phyloP scores from a whole-genome alignment of 1,140 invertebrate species.

The Olivierus martensii region DNA sequence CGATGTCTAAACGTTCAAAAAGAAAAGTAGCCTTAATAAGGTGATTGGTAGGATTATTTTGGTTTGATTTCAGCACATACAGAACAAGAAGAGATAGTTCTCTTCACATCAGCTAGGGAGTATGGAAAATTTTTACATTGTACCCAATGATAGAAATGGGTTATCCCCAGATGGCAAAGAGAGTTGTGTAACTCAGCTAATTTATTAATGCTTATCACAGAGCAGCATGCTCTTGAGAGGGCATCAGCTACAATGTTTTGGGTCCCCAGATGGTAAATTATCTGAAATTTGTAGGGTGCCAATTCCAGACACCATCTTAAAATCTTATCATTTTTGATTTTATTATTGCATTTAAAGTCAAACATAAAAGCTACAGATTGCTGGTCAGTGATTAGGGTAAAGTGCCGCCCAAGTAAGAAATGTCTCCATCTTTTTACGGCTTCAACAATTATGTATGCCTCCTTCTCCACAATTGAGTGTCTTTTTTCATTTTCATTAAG shows the following conservation, averaged over 20 bases:
- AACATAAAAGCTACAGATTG: slow-evolving; percentile 21
- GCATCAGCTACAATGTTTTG: not conserved
- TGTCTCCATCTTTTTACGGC: slow-evolving; percentile 15
- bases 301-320: not conserved
- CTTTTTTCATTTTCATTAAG: slow-evolving; percentile 6
- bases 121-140: slow-evolving; percentile 18
- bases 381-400: slow-evolving; percentile 22
- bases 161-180: slow-evolving; percentile 21
- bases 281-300: slow-evolving; percentile 1
- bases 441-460: slow-evolving; percentile 18
- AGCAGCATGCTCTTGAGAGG: not conserved
- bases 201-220: not conserved
- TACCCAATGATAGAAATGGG: slow-evolving; percentile 18
- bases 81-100: not conserved
- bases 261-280: not conserved
- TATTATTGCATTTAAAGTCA: slow-evolving; percentile 12
- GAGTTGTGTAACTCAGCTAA: slow-evolving; percentile 11
- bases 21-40: slow-evolving; percentile 22
- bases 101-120: slow-evolving; percentile 13
- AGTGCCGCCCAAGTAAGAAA: slow-evolving; percentile 16
- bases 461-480: slow-evolving; percentile 18
- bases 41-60: not conserved
- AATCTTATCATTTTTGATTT: slow-evolving; percentile 24
- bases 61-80: slow-evolving; percentile 18
- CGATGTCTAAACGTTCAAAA: slow-evolving; percentile 22